Evolutionary conservation across 2,113 vertebrate species (phyloP).

Genomic region (Pipra filicauda): DNA sequence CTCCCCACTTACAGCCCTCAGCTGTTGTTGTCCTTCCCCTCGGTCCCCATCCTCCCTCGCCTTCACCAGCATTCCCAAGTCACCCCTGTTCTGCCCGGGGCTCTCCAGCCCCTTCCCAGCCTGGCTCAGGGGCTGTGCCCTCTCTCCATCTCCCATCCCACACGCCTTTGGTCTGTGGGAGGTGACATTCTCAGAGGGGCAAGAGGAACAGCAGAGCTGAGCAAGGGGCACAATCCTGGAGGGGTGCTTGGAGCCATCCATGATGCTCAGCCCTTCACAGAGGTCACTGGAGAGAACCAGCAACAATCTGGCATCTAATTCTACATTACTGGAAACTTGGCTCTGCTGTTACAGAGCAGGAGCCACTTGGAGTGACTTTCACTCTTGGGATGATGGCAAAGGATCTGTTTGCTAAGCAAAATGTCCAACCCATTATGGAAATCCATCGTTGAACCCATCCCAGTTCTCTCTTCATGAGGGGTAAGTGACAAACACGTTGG

Average conservation of each 20-base stretch:
- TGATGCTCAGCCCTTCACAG: not conserved
- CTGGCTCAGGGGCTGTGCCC: not conserved
- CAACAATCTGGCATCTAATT: not conserved
- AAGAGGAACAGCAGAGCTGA: not conserved
- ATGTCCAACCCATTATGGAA: not conserved
- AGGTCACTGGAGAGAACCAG: not conserved
- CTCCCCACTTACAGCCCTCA: not conserved
- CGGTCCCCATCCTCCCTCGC: rapidly evolving
- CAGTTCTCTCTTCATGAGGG: not conserved
- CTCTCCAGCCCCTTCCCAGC: not conserved
- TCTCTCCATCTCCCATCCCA: not conserved
- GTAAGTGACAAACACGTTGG: not conserved
- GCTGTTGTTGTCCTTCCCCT: not conserved
- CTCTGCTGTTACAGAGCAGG: not conserved
- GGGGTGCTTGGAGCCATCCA: not conserved
- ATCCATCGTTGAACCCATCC: not conserved
- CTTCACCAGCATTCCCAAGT: not conserved
- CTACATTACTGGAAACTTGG: not conserved
- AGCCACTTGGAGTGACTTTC: not conserved
- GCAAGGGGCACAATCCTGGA: not conserved
- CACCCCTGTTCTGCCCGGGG: too few relatives aligned
- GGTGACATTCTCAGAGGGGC: not conserved
- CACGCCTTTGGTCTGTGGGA: not conserved
- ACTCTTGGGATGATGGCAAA: not conserved
- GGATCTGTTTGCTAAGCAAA: not conserved